Evolutionary conservation across 2,113 vertebrate species (phyloP), one percentile per base, ranked within the genome.

Genomic region (Opisthocomus hoazin): DNA sequence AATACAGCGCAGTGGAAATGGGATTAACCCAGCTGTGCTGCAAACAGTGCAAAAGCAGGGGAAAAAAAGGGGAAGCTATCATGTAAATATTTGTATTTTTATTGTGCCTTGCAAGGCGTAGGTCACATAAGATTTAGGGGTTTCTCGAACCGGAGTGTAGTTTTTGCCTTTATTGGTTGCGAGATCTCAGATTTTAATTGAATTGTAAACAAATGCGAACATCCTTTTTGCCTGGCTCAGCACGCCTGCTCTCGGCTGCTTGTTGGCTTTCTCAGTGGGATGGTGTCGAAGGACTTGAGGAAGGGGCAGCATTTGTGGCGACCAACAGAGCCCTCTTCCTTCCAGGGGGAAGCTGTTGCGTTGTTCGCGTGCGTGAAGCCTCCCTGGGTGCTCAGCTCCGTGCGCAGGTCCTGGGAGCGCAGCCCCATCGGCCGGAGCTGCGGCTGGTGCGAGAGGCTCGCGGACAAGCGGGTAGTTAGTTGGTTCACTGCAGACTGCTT

Each of bases 1-100:
- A 30, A 51, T 18, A 57, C n/a, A 63, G 93, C 48, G 37, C 20
- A 41, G 51, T 85, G 76, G 90, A 45, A 91, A 54, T 61, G 80
- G 84, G 86, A 92, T 95, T 95, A 95, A 56, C 75, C 92, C 76
- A 92, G 84, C 90, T 92, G 11, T 84, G 58, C 90, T 92, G 37
- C 41, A 34, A 46, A 76, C 76, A 41, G 29, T 41, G 46, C 29
- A 78, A 75, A 43, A n/a, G 36, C 22, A 66, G 68, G 37, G 57
- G 39, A 3, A 15, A 32, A 20, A 50, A 32, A 63, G n/a, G 69
- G 45, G 63, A 93, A 87, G 5, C 76, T 68, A 61, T 2, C 64
- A 29, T 63, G 1, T n/a, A 43, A 66, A 84, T 48, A 37, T 61
- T 93, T 46, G 14, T 90, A 57, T 65, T 95, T 80, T 87, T 66